Evolutionary conservation across 2,888 invertebrate species (phyloP), one percentile per base, ranked within the genome.

Genomic region (Ariolimax columbianus): DNA sequence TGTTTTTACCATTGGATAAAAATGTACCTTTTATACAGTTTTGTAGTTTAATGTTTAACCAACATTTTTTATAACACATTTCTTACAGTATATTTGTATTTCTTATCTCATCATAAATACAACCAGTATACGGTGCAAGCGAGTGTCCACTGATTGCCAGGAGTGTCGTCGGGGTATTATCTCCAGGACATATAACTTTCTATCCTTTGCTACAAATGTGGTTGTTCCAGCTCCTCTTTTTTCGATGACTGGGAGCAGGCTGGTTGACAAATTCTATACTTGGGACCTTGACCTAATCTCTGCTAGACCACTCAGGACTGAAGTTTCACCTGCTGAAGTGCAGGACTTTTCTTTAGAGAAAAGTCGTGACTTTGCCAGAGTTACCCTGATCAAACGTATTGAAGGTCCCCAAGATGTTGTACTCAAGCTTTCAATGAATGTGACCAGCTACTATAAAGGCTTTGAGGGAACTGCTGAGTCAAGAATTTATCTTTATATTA

Each of bases 321-420:
- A 91, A 4, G 89, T 93, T 17, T 38, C 83, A 23, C 87, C 91
- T 26, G 94, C 94, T 2, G 90, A 91, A 30, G 89, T 93, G 7
- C 89, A 91, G 11, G 93, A 94, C 88, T 95, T 95, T 89, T 90
- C 94, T n/a, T 91, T 95, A 63, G 89, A 88, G 78, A 87, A 90
- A 51, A 89, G 91, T 55, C 90, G 89, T 33, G 93, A 94, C 89
- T 92, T 93, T 93, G 97, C 97, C 0, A 96, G 96, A 4, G 95
- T 98, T n/a, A 96, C 96, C 0, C 94, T 98, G 68, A 96, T 96
- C 17, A 95, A 95, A 85, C 95, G 96, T 0, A 95, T 98, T 0
- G 95, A 96, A 88, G 98, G 98, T 0, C 98, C 98, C 0, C 98
- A 98, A 93, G 98, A 98, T 91, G 96, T 98, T 89, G 97, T 98